Conservation (phyloP, 2,797 vertebrate genomes). For the Cossypha niveicapilla region DNA sequence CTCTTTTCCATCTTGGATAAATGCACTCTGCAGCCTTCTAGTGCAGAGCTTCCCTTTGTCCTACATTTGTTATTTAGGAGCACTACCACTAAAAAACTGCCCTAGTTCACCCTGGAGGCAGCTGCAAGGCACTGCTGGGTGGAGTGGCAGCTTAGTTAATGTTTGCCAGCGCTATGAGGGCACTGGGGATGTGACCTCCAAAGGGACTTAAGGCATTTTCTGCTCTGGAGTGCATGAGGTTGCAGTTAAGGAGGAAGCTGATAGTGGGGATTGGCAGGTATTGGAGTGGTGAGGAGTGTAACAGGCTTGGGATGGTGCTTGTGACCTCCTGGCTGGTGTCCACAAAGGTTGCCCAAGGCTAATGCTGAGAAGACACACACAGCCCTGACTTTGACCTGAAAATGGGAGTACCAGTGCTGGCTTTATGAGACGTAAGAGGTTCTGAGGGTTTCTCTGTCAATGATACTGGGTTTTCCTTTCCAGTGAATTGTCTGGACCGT, state of each 20-base stretch:
- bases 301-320: background rate
- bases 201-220: background rate
- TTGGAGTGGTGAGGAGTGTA: background rate
- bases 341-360: background rate
- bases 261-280: background rate
- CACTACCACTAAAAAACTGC: accelerated
- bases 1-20: background rate
- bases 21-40: background rate
- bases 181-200: background rate
- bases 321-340: background rate
- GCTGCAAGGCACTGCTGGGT: background rate
- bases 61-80: background rate
- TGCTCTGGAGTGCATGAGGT: background rate
- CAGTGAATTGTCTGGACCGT: constrained; percentile 71
- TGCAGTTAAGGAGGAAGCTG: background rate
- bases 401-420: background rate
- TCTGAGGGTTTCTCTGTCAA: background rate
- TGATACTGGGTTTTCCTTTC: background rate
- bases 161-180: background rate
- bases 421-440: background rate
- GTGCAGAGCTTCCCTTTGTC: background rate
- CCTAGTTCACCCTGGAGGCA: background rate
- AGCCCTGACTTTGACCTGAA: background rate
- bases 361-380: background rate
- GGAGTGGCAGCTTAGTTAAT: background rate